Conservation (phyloP, 1,140 invertebrate genomes). For the Gonatopus flavifemur region DNA sequence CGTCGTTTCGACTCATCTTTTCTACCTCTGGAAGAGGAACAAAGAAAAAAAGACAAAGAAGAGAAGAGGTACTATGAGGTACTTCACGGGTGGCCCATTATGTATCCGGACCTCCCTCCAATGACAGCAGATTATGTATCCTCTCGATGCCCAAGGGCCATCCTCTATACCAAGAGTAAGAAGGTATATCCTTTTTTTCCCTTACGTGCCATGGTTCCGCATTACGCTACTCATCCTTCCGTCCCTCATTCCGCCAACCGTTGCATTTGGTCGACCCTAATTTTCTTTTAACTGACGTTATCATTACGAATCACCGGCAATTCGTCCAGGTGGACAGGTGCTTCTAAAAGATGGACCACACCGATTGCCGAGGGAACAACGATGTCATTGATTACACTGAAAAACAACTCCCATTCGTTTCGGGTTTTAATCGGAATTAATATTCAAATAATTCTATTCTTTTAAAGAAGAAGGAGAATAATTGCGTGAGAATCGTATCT, state of each 20-base stretch:
- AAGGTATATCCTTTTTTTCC: not conserved
- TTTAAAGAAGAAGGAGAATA: too few relatives aligned
- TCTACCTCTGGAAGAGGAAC: too few relatives aligned
- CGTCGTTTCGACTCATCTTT: too few relatives aligned
- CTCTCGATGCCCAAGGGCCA: constrained; percentile 19
- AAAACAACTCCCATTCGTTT: too few relatives aligned
- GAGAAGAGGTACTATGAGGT: constrained; percentile 9
- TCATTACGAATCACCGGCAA: constrained; percentile 15
- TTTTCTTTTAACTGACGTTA: constrained; percentile 34
- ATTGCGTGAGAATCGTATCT: too few relatives aligned
- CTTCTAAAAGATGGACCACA: constrained; percentile 31
- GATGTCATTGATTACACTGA: too few relatives aligned
- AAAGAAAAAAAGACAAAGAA: too few relatives aligned
- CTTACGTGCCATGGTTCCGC: too few relatives aligned
- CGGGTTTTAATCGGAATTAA: too few relatives aligned
- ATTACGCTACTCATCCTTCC: not conserved
- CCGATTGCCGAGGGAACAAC: too few relatives aligned
- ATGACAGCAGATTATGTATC: constrained; percentile 38
- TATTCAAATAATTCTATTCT: too few relatives aligned
- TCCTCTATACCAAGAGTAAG: too few relatives aligned
- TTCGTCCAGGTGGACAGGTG: constrained; percentile 30
- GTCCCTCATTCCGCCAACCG: not conserved
- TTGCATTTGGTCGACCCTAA: constrained; percentile 28
- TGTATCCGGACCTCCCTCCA: constrained; percentile 13
- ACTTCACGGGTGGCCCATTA: constrained; percentile 39